A percentile compares a stretch with the other conserved stretches of the same genome.
Conservation (phyloP, 2,113 vertebrate species). For the Myiozetetes cayanensis region DNA sequence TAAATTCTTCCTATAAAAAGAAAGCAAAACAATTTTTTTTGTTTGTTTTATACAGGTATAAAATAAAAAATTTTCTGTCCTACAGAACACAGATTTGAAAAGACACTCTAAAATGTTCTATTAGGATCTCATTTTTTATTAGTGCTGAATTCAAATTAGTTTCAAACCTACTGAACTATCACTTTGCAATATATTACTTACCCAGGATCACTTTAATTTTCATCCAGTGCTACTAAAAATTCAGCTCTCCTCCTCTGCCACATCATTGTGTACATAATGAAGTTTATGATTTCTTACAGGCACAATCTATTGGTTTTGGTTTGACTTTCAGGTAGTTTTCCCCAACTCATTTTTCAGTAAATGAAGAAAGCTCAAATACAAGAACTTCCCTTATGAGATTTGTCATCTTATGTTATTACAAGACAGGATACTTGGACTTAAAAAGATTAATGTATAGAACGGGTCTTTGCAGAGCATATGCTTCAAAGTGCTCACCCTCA, state of each 20-base stretch:
- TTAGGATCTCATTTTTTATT: constrained; percentile 29
- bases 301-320: constrained; percentile 22
- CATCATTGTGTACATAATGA: constrained; percentile 50
- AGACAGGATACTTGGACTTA: background rate
- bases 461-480: background rate
- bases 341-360: constrained; percentile 49
- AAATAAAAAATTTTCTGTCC: background rate
- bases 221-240: constrained; percentile 61
- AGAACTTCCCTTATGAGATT: constrained; percentile 8
- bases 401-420: constrained; percentile 21
- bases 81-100: constrained; percentile 1
- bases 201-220: constrained; percentile 68
- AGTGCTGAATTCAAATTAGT: constrained; percentile 68
- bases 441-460: constrained; percentile 22
- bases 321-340: constrained; percentile 60
- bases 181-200: constrained; percentile 61
- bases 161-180: constrained; percentile 59
- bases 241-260: constrained; percentile 33
- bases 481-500: background rate
- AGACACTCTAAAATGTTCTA: constrained; percentile 30
- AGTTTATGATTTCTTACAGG: constrained; percentile 55
- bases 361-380: constrained; percentile 43
- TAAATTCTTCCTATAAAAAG: background rate
- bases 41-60: background rate
- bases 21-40: background rate